Base-by-base conservation (phyloP, 1,140 invertebrate genomes). In the Muscidifurax raptorellus region DNA sequence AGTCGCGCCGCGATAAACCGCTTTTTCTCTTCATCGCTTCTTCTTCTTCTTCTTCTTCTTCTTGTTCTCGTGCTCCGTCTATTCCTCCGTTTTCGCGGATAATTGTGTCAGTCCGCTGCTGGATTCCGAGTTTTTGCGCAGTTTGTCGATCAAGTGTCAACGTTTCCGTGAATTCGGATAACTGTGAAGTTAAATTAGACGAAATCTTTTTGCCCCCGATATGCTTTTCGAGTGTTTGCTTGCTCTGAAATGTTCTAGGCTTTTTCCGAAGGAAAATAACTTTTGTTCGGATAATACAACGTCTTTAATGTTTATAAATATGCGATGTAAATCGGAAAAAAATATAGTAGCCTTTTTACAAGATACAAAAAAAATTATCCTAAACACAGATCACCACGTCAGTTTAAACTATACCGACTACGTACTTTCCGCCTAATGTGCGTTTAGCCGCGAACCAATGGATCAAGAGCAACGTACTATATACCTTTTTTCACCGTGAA, bases 131-230 rank as follows among this genome's bases (percentile, higher is more conserved):
- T 77, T 78, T 71, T 71, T 83, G 27, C 75, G 1, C 36, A 52
- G 9, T 18, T 40, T 22, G 30, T 13, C 75, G n/a, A 69, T 66
- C 74, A 59, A 83, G 72, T 83, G 82, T 83, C 82, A 83, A 83
- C 75, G 59, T 78, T 83, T 83, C 82, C 44, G n/a, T 78, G 82
- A 83, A 83, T 83, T 78, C 72, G 74, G 64, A 47, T 83, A 78
- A 83, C 82, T 83, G 82, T 83, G n/a, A 78, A 78, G 76, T 28
- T 78, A 83, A 69, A 83, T 83, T 71, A 78, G 52, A 59, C 66
- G 36, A 32, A 44, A 64, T 75, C 5, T 78, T 78, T 64, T 78
- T 74, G 32, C 32, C 22, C 5, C 12, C 9, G 52, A 6, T n/a
- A n/a, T 22, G 47, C 22, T 59, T 59, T n/a, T 59, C 52, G 18